A percentile compares a stretch with the other conserved stretches of the same genome.
Evolutionary conservation across 2,113 vertebrate species (phyloP).

Genomic region (Carlito syrichta): DNA sequence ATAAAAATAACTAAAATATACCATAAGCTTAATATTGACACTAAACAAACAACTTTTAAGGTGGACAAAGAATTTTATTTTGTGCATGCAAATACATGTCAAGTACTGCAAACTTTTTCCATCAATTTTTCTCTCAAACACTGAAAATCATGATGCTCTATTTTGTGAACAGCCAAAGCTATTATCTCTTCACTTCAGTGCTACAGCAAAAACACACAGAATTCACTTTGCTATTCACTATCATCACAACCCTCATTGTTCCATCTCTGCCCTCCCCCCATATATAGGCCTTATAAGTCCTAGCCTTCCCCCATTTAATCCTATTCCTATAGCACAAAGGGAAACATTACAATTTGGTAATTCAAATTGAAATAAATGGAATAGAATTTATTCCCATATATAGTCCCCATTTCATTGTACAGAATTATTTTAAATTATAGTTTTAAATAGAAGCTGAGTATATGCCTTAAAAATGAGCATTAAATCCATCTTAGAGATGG

Average conservation of each 20-base stretch:
- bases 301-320: constrained; percentile 82
- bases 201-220: constrained; percentile 87
- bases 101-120: constrained; percentile 90
- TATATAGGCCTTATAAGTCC: constrained; percentile 80
- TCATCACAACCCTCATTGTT: constrained; percentile 80
- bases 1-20: constrained; percentile 51
- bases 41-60: constrained; percentile 73
- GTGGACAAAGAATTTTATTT: constrained; percentile 91
- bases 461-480: constrained; percentile 96
- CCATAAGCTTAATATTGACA: constrained; percentile 63
- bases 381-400: constrained; percentile 95
- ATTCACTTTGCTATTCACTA: constrained; percentile 82
- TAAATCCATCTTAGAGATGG: constrained; percentile 98
- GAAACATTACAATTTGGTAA: constrained; percentile 91
- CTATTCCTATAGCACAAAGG: constrained; percentile 90
- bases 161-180: constrained; percentile 87
- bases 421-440: constrained; percentile 94
- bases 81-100: constrained; percentile 96
- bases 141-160: constrained; percentile 88
- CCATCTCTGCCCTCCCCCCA: constrained; percentile 74
- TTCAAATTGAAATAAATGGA: constrained; percentile 92
- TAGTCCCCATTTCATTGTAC: constrained; percentile 90
- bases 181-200: constrained; percentile 86
- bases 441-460: constrained; percentile 94
- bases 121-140: constrained; percentile 88